A percentile compares a stretch with the other conserved stretches of the same genome.
phyloP scores from a whole-genome alignment of 2,113 vertebrate species.

The Brachypodius melanocephalos region DNA sequence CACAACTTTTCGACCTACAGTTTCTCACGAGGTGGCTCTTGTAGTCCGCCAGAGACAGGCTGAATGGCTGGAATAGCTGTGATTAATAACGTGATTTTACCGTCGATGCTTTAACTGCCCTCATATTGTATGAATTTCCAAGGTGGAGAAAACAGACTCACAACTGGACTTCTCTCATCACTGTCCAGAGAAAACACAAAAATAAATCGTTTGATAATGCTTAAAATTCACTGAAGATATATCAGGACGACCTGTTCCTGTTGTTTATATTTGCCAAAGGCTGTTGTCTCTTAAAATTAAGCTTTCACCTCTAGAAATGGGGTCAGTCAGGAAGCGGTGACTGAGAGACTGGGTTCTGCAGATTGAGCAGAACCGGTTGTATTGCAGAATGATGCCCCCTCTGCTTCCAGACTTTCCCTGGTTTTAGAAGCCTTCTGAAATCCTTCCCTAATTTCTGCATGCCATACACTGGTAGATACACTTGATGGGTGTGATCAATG shows the following conservation, averaged over 20 bases:
- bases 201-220: not conserved
- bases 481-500: not conserved
- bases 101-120: accelerated
- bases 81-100: not conserved
- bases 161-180: not conserved
- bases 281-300: not conserved
- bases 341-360: not conserved
- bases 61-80: not conserved
- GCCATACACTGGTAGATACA: accelerated
- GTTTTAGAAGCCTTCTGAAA: not conserved
- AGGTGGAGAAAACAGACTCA: not conserved
- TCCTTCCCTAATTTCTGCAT: not conserved
- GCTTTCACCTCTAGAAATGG: not conserved
- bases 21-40: not conserved
- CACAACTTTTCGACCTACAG: not conserved
- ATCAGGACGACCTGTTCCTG: not conserved
- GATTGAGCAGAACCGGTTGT: not conserved
- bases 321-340: not conserved
- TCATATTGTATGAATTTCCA: accelerated
- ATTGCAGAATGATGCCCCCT: accelerated
- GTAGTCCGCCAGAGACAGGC: not conserved
- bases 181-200: not conserved
- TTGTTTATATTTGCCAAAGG: not conserved
- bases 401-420: not conserved
- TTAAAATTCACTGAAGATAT: not conserved